Evolutionary conservation across 2,113 vertebrate genomes (phyloP), one percentile per base, ranked within the genome.

Genomic region (Progne subis): DNA sequence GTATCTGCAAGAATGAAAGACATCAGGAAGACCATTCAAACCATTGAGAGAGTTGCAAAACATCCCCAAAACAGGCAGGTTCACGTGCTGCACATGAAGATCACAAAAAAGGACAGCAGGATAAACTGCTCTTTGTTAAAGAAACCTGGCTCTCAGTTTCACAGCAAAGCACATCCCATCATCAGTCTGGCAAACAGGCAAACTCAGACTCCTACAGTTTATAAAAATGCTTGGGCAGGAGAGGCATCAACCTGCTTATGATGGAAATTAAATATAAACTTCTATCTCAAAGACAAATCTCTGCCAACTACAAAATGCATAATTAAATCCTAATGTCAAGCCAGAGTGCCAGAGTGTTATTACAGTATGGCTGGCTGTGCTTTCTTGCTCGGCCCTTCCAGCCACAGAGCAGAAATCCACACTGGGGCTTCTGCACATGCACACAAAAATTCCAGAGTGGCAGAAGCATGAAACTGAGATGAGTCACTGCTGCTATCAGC

Each of bases 401-500:
- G 34, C 17, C 17, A 0, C 13, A 9, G 43, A 65, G 34, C 75
- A 74, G 44, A 77, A 70, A 89, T 14, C 50, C 55, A 18, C 0
- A 1, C 23, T 2, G 11, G 37, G 44, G 18, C 46, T 88, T 44
- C 23, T 49, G 63, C 50, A 52, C 28, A 24, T 37, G 32, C 34
- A 90, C 19, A 68, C n/a, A 67, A 34, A 80, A 76, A 56, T 49
- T 90, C 43, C 90, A 64, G 49, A 69, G 63, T 3, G 56, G 18
- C 39, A 82, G 9, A 71, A 84, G 29, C 2, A 3, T 24, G 44
- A 92, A 88, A 75, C 23, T 11, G 12, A 72, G 68, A 46, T 60
- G 76, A 94, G 71, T 83, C 88, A 92, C 55, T 68, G 82, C 56
- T 93, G 82, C 80, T 60, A 43, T 18, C 65, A 87, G 41, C 44